These are phyloP conservation scores for Ophion costatus DNA, from an alignment of 2,888 invertebrate species.

Conservation along the genomic window DNA sequence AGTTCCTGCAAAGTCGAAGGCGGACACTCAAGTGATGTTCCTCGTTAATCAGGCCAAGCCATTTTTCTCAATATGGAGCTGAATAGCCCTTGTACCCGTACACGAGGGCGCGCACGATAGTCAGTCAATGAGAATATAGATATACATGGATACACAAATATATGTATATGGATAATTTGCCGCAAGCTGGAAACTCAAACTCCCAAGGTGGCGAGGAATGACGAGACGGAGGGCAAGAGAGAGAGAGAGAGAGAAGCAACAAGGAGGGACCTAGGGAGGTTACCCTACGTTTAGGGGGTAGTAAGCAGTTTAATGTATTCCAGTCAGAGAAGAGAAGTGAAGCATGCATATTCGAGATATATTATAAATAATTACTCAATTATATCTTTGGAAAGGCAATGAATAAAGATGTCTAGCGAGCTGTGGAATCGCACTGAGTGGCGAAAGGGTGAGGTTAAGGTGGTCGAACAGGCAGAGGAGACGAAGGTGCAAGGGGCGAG, in stretches of 20 bases:
- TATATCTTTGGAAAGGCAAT: constrained; percentile 84
- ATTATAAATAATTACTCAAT: constrained; percentile 84
- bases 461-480: constrained; percentile 31
- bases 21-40: too few species aligned
- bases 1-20: too few species aligned
- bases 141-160: constrained; percentile 26
- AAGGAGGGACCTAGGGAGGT: constrained; percentile 52
- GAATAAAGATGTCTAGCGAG: constrained; percentile 83
- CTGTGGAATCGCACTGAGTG: constrained; percentile 73
- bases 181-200: not conserved
- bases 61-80: too few species aligned
- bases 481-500: constrained; percentile 64
- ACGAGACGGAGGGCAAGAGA: not conserved
- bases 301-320: constrained; percentile 82
- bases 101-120: constrained; percentile 43
- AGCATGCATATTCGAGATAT: constrained; percentile 84
- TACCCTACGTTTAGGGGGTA: constrained; percentile 80
- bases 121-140: constrained; percentile 71
- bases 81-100: constrained; percentile 1
- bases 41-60: too few species aligned
- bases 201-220: not conserved
- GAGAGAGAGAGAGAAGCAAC: constrained; percentile 72
- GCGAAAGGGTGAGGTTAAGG: constrained; percentile 52
- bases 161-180: too few species aligned
- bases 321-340: constrained; percentile 81